phyloP scores from a whole-genome alignment of 2,888 invertebrate genomes.

The Polia nebulosa region DNA sequence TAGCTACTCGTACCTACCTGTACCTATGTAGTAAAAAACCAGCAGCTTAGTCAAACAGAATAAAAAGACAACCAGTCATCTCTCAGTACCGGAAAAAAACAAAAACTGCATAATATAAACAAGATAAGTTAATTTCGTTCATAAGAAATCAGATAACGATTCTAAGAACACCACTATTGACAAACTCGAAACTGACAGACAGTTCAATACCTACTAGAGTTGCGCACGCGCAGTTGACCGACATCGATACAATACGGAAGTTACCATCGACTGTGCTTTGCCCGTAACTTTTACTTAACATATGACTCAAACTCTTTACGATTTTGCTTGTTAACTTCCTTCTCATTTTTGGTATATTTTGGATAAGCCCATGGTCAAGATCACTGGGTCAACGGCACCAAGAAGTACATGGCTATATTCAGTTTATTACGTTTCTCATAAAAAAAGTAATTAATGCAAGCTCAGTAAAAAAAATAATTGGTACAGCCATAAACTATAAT shows the following conservation, averaged over 20 bases:
- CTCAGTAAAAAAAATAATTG: not conserved
- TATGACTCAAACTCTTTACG: constrained; percentile 40
- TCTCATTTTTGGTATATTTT: constrained; percentile 14
- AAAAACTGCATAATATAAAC: not conserved
- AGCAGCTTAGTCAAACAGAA: no score
- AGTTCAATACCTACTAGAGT: constrained; percentile 20
- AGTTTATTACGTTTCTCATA: not conserved
- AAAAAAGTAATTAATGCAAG: not conserved
- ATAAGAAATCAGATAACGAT: constrained; percentile 20
- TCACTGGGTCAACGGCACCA: constrained; percentile 34
- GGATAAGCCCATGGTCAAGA: constrained; percentile 34
- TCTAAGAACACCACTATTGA: constrained; percentile 17
- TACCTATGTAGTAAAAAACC: no score
- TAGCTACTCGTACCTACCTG: no score
- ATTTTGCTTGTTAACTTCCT: constrained; percentile 37
- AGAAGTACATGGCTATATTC: not conserved
- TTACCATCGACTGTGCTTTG: constrained; percentile 7
- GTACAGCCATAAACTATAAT: not conserved
- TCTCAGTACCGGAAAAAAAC: not conserved
- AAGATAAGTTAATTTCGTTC: not conserved
- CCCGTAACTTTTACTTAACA: constrained; percentile 18
- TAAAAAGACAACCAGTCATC: no score
- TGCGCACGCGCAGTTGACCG: constrained; percentile 16
- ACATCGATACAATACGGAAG: constrained; percentile 20
- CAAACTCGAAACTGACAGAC: constrained; percentile 21